Conservation (phyloP, 1,140 invertebrate species). For the Berghia stephanieae region DNA sequence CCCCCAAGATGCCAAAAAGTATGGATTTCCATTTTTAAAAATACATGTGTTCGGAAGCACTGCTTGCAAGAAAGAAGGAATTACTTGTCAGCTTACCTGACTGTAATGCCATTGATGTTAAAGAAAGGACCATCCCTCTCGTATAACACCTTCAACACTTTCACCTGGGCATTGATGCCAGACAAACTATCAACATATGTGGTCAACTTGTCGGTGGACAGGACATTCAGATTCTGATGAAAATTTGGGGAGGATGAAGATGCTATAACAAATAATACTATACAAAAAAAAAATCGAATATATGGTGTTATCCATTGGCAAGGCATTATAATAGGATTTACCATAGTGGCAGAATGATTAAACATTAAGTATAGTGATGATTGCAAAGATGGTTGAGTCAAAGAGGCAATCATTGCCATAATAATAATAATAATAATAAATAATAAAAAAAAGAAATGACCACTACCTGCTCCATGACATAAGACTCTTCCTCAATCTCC, state of each 20-base stretch:
- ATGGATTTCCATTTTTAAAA: too few relatives aligned
- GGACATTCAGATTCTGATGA: constrained; percentile 53
- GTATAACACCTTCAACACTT: constrained; percentile 85
- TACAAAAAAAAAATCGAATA: not conserved
- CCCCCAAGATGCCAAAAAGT: too few relatives aligned
- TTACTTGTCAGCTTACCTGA: too few relatives aligned
- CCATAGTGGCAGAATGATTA: too few relatives aligned
- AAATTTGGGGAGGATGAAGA: too few relatives aligned
- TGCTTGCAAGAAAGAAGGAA: too few relatives aligned
- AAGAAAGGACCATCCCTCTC: constrained; percentile 85
- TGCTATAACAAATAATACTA: constrained; percentile 9
- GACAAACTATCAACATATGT: constrained; percentile 66
- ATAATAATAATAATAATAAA: not conserved
- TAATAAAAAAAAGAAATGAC: constrained; percentile 1
- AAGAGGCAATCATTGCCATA: not conserved
- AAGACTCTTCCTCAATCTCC: constrained; percentile 75
- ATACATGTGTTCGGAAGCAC: too few relatives aligned
- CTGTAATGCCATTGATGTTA: constrained; percentile 74
- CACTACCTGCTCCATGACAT: constrained; percentile 73
- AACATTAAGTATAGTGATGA: too few relatives aligned
- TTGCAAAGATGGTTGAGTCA: too few relatives aligned
- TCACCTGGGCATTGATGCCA: constrained; percentile 81
- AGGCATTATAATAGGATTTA: too few relatives aligned
- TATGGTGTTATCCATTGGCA: too few relatives aligned
- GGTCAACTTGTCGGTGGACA: constrained; percentile 67